These are phyloP conservation scores for Euphonia xanthogaster DNA, from an alignment of 2,797 vertebrate genomes.

Conservation along the genomic window DNA sequence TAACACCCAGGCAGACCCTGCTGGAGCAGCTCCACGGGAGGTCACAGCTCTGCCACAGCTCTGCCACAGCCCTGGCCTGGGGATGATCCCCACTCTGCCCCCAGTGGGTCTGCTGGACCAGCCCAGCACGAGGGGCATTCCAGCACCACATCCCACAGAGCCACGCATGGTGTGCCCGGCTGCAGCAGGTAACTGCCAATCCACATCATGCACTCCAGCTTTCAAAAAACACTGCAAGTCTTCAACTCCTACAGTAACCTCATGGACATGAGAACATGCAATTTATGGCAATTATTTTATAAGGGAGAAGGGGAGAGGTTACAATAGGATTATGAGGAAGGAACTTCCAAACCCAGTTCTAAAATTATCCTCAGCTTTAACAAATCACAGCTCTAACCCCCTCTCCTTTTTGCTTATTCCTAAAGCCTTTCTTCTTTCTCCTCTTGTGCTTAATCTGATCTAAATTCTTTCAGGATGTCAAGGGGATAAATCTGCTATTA, in stretches of 20 bases:
- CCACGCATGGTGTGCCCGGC: accelerated
- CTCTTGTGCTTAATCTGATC: not conserved
- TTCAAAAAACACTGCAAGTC: not conserved
- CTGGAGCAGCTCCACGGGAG: accelerated
- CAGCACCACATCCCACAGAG: not conserved
- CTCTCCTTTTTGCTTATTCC: not conserved
- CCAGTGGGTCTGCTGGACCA: not conserved
- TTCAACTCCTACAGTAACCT: not conserved
- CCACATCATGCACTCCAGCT: not conserved
- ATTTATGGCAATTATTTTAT: not conserved
- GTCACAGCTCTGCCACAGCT: not conserved
- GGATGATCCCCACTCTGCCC: not conserved
- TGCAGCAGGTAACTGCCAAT: not conserved
- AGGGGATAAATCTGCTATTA: slow-evolving; percentile 12
- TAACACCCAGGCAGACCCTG: not conserved
- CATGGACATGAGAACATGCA: not conserved
- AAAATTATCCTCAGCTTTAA: not conserved
- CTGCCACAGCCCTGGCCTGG: not conserved
- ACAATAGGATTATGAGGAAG: not conserved
- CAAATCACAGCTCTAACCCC: not conserved
- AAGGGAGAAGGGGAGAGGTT: not conserved
- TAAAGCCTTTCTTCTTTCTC: not conserved
- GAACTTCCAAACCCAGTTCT: not conserved
- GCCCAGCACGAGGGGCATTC: not conserved
- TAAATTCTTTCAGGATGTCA: not conserved